Evolutionary conservation across 2,113 vertebrate species (phyloP).

Genomic region (Petrocephalus zakoni): DNA sequence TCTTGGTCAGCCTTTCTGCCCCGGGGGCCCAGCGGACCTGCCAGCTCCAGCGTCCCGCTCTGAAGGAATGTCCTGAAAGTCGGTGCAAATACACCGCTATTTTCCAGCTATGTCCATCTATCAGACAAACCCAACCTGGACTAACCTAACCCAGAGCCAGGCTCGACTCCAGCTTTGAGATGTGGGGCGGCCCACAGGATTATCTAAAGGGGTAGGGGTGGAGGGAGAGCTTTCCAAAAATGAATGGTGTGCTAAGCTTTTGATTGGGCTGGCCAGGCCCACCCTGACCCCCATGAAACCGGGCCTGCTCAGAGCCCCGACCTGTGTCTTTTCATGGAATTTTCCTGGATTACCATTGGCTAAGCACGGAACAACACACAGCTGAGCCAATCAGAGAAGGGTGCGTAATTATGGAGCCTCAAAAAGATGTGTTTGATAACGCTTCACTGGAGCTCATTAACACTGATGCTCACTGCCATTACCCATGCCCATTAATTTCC

Average conservation of each 20-base stretch:
- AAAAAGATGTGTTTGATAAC: not conserved
- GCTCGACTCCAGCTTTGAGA: not conserved
- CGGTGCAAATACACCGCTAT: conserved; percentile 51
- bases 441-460: not conserved
- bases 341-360: conserved; percentile 41
- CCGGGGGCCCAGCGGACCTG: conserved; percentile 48
- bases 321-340: not conserved
- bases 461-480: not conserved
- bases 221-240: not conserved
- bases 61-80: conserved; percentile 52
- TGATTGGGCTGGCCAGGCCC: not conserved
- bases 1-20: conserved; percentile 49
- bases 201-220: not conserved
- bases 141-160: not conserved
- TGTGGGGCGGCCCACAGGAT: not conserved
- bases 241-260: not conserved
- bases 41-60: conserved; percentile 55
- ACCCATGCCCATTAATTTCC: not conserved
- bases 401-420: not conserved
- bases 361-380: not conserved
- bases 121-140: conserved; percentile 36
- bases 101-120: conserved; percentile 53
- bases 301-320: not conserved
- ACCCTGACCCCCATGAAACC: not conserved
- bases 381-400: not conserved